Conservation (phyloP, 2,888 invertebrate species). For the Hirtodrosophila histrioides region DNA sequence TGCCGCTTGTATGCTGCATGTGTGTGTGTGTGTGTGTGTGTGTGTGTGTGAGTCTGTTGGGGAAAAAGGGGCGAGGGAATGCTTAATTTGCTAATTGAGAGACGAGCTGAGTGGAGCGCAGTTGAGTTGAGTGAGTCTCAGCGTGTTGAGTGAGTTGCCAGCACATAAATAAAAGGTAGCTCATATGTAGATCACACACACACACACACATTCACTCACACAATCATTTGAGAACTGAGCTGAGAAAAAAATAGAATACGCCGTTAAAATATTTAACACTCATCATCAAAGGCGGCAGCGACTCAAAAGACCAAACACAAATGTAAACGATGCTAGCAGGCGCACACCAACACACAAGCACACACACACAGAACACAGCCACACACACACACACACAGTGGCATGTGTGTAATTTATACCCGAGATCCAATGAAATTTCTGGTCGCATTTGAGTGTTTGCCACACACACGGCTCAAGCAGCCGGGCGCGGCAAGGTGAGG, state of each 20-base stretch:
- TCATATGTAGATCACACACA: conserved; percentile 44
- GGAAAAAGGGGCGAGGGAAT: conserved; percentile 18
- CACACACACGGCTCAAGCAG: conserved; percentile 9
- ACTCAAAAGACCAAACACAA: conserved; percentile 38
- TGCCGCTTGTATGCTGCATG: conserved; percentile 28
- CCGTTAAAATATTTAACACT: conserved; percentile 39
- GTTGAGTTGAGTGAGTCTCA: conserved; percentile 40
- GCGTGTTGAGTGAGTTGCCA: conserved; percentile 43
- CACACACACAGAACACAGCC: background rate
- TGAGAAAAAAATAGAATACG: conserved; percentile 24
- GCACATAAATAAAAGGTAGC: conserved; percentile 41
- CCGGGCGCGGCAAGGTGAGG: conserved; percentile 6
- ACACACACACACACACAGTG: conserved; percentile 1
- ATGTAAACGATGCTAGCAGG: conserved; percentile 38
- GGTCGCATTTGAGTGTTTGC: conserved; percentile 23
- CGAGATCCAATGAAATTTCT: conserved; percentile 54
- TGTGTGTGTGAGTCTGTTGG: conserved; percentile 3
- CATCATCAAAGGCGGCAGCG: conserved; percentile 43
- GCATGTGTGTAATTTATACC: conserved; percentile 50
- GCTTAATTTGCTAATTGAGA: conserved; percentile 78
- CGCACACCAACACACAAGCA: conserved; percentile 2
- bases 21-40: conserved; percentile 3
- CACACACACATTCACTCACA: conserved; percentile 11
- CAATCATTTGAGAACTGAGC: conserved; percentile 5
- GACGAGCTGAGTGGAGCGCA: conserved; percentile 31